A percentile compares a stretch with the other conserved stretches of the same genome.
Evolutionary conservation across 2,113 vertebrate genomes (phyloP).

Genomic region (Carollia perspicillata): DNA sequence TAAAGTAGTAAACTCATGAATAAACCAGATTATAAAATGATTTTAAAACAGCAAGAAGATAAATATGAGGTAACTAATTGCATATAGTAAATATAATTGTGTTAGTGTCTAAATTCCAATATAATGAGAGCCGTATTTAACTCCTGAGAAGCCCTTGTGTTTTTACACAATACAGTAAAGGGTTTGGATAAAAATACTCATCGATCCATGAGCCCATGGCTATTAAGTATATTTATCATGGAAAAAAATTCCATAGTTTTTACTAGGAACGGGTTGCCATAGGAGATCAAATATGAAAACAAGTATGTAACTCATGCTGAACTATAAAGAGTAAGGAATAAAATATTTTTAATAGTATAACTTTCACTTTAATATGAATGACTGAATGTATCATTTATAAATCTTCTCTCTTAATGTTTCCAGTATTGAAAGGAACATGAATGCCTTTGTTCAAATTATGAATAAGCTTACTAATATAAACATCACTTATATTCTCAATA

Average conservation of each 20-base stretch:
- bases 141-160: not conserved
- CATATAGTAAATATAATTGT: not conserved
- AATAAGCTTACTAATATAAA: constrained; percentile 12
- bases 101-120: not conserved
- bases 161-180: not conserved
- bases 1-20: not conserved
- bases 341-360: not conserved
- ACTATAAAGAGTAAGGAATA: not conserved
- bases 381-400: not conserved
- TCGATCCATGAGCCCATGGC: not conserved
- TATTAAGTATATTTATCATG: not conserved
- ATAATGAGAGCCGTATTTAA: not conserved
- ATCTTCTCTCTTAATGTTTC: not conserved
- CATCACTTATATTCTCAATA: not conserved
- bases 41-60: not conserved
- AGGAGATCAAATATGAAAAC: not conserved
- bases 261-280: not conserved
- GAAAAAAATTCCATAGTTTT: not conserved
- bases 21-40: not conserved
- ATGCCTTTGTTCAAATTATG: constrained; percentile 28
- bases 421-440: not conserved
- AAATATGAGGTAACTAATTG: not conserved
- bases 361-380: not conserved
- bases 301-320: not conserved
- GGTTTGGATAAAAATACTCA: not conserved